Evolutionary conservation across 2,113 vertebrate species (phyloP), one percentile per base, ranked within the genome.

Genomic region (Onychostruthus taczanowskii): DNA sequence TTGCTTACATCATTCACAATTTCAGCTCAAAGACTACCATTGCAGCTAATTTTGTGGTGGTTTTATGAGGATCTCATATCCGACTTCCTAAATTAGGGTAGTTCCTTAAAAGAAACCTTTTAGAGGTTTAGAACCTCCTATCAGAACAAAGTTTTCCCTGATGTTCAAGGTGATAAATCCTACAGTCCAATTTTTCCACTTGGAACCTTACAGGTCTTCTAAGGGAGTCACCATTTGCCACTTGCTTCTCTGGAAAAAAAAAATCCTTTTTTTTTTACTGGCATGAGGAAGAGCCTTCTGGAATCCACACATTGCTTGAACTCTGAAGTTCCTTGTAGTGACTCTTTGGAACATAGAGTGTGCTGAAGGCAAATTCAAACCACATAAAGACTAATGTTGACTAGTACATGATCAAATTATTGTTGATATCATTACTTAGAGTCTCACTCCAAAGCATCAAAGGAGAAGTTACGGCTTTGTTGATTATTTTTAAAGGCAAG

Each of bases 381-480:
- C 56, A 94, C 90, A 81, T 63, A 35, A 87, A 95, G 87, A 79
- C 61, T 89, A 95, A 91, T n/a, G 61, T 80, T 93, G 64, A 89
- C 61, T 91, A 84, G 41, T 56, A 70, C 46, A 53, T 18, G 16
- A 93, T 84, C 59, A 87, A 87, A 80, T 92, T 89, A 47, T 91
- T 89, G 62, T 85, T 91, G 74, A 30, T 93, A 79, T 47, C 46
- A 74, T 91, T 73, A 53, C n/a, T 81, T 52, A 62, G 37, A 28
- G 39, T 81, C 70, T 87, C 53, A 33, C 53, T 84, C 59, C 28
- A 84, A 68, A 75, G 35, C 84, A 91, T 93, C 87, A 95, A 89
- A 95, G 47, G 76, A 61, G 58, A 84, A 69, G n/a, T 43, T 61
- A 74, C 8, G 30, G 61, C 43, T 87, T 63, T 91, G 76, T 69